Percentiles rank a stretch among this genome's conserved stretches.
Conservation (phyloP, 1,140 invertebrate genomes). For the Zeugodacus cucurbitae region DNA sequence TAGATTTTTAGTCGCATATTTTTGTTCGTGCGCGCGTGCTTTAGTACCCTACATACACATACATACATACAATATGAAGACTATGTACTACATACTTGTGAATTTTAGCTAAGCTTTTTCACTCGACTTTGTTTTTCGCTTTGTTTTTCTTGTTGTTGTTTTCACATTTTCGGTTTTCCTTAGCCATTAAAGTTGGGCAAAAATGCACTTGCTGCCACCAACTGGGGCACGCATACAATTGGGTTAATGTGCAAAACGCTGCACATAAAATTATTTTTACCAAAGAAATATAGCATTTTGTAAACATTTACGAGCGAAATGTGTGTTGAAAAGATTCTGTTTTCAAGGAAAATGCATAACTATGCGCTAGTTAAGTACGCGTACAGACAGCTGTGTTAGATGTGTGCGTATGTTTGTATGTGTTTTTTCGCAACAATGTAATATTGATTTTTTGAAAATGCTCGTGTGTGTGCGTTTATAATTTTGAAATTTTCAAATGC, state of each 20-base stretch:
- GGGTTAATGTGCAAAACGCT: constrained; percentile 28
- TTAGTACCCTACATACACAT: background rate
- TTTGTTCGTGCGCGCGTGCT: background rate
- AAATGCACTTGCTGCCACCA: constrained; percentile 31
- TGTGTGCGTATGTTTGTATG: background rate
- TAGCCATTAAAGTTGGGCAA: constrained; percentile 30
- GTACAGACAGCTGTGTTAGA: background rate
- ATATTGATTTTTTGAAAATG: background rate
- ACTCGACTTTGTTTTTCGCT: background rate
- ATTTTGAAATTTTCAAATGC: too few species aligned
- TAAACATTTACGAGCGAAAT: constrained; percentile 36
- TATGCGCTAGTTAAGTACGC: background rate
- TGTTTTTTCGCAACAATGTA: background rate
- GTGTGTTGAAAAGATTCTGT: background rate
- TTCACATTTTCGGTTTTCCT: background rate
- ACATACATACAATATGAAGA: too few species aligned
- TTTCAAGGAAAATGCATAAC: background rate
- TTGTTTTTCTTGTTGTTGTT: background rate
- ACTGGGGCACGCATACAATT: constrained; percentile 32
- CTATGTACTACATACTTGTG: background rate
- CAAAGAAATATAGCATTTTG: constrained; percentile 22
- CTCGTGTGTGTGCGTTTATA: too few species aligned
- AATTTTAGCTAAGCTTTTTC: background rate
- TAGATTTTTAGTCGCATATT: background rate
- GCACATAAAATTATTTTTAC: constrained; percentile 34